phyloP scores from a whole-genome alignment of 2,113 vertebrate genomes.

The Chinchilla lanigera region DNA sequence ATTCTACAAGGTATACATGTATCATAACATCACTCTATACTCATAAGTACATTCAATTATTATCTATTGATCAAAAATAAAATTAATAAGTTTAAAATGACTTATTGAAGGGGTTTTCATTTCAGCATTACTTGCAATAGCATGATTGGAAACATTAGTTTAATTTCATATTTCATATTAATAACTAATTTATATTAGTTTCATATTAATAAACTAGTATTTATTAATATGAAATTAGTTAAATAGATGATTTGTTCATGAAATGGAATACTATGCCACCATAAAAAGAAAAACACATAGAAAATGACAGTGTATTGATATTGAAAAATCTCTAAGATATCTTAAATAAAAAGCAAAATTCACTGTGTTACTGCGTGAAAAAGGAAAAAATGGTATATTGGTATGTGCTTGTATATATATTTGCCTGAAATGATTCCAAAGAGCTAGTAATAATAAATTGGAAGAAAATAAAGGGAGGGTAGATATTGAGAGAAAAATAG shows the following conservation, averaged over 20 bases:
- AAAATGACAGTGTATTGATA: neutral
- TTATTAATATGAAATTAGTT: neutral
- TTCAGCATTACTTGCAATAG: slow-evolving; percentile 11
- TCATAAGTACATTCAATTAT: neutral
- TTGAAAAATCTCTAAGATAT: neutral
- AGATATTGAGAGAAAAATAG: neutral
- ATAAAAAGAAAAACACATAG: neutral
- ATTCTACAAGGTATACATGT: too few species aligned
- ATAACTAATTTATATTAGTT: too few species aligned
- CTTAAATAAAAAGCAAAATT: neutral
- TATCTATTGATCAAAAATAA: neutral
- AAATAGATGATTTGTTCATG: neutral
- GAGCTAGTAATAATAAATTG: neutral
- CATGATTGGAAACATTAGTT: slow-evolving; percentile 39
- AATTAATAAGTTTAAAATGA: neutral
- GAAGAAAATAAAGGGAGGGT: neutral
- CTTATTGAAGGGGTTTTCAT: neutral
- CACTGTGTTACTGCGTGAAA: neutral
- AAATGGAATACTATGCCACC: neutral
- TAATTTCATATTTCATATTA: too few species aligned
- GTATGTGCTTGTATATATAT: neutral
- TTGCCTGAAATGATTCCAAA: neutral
- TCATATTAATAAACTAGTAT: too few species aligned
- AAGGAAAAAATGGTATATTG: neutral
- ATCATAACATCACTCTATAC: neutral